phyloP scores from a whole-genome alignment of 23 tunicate species.

The Aplidium turbinatum region DNA sequence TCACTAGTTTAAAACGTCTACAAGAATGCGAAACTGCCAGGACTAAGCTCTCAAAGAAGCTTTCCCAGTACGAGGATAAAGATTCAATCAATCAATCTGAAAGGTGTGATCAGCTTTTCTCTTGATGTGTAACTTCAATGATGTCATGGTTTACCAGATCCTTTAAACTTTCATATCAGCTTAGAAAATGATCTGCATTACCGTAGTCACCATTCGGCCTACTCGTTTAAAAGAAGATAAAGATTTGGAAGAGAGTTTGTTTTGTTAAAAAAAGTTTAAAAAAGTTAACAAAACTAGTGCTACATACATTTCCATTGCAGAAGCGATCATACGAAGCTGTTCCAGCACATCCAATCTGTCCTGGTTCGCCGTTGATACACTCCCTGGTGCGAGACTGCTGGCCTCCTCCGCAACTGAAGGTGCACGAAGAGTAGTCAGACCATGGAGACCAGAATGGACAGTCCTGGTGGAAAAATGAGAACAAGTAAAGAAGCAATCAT shows the following conservation, averaged over 20 bases:
- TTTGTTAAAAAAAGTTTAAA: background rate
- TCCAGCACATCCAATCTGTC: conserved; percentile 53
- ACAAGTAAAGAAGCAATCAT: too few relatives aligned
- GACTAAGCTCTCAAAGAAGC: too few relatives aligned
- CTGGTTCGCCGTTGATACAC: conserved; percentile 47
- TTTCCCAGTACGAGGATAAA: too few relatives aligned
- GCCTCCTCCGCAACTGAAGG: conserved; percentile 58
- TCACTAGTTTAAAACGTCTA: too few relatives aligned
- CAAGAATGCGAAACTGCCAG: too few relatives aligned
- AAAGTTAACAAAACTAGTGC: too few relatives aligned
- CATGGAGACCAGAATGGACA: conserved; percentile 61
- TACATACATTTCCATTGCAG: conserved; percentile 61
- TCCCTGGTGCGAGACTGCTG: conserved; percentile 32
- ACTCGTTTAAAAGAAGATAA: background rate
- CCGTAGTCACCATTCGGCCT: background rate
- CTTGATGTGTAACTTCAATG: too few relatives aligned
- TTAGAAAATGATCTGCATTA: background rate
- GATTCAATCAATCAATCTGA: too few relatives aligned
- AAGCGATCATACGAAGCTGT: conserved; percentile 31
- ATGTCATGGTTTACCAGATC: background rate
- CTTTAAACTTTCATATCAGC: background rate
- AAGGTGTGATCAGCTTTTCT: too few relatives aligned
- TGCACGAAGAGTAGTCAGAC: conserved; percentile 33
- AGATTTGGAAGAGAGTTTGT: conserved; percentile 6
- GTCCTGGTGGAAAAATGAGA: conserved; percentile 1